A percentile compares a stretch with the other conserved stretches of the same genome.
Conservation (phyloP, 2,113 vertebrate genomes). For the Mastomys natalensis region DNA sequence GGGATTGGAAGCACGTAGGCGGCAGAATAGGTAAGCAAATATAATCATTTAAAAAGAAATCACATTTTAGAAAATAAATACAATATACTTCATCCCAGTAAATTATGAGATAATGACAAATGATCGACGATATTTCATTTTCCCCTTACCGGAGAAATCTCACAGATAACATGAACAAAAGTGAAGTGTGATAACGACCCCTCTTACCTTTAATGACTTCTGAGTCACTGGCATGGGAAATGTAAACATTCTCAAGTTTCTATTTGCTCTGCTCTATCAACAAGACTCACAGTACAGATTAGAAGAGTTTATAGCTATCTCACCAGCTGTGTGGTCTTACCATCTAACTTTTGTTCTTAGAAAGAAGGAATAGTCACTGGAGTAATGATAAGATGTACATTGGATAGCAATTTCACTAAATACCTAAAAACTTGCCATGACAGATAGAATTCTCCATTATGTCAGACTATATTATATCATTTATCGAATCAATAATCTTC, state of each 20-base stretch:
- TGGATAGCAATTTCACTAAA: not conserved
- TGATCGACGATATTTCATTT: not conserved
- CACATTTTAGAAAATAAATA: not conserved
- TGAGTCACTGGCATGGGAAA: not conserved
- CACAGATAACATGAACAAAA: not conserved
- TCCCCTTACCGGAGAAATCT: not conserved
- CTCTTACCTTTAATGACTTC: not conserved
- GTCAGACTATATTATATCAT: not conserved
- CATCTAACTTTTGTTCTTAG: not conserved
- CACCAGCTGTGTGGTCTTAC: not conserved
- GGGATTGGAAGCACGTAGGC: too few relatives aligned
- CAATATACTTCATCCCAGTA: not conserved
- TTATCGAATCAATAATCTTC: not conserved
- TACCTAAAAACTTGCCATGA: not conserved
- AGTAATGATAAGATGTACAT: not conserved
- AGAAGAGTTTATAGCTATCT: not conserved
- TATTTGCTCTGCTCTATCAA: not conserved
- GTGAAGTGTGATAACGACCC: not conserved
- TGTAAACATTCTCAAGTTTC: not conserved
- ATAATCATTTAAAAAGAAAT: not conserved
- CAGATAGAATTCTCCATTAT: not conserved
- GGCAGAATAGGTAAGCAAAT: not conserved
- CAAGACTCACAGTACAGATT: not conserved
- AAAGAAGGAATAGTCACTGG: not conserved
- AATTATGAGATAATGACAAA: slow-evolving; percentile 4